Evolutionary conservation across 2,797 vertebrate genomes (phyloP), one percentile per base, ranked within the genome.

Genomic region (Sciurus vulgaris): DNA sequence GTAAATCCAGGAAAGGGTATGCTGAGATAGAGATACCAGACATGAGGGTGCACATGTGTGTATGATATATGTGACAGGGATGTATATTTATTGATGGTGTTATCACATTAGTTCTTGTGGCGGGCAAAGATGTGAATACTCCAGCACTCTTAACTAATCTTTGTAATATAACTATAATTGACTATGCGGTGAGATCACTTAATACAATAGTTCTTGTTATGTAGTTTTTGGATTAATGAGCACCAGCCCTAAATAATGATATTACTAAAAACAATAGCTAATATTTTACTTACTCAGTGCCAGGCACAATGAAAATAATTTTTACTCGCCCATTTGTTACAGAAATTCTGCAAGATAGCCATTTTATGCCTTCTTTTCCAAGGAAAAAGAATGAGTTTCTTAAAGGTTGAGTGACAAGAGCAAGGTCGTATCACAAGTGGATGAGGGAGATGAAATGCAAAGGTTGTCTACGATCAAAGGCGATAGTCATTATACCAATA

Each of bases 1-100:
- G 22, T 17, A 22, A 33, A n/a, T 20, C 2, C 35, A 69, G 30
- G 35, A 61, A 11, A 18, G 4, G 0, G 38, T 61, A 10, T 20
- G 11, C 54, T 51, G 61, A 24, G 56, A 12, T 6, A 7, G 6
- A 65, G 67, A 14, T 41, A 7, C 44, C 13, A 81, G 72, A 51
- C 11, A 12, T 33, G 41, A 13, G 17, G 24, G 7, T 59, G 9
- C 5, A 59, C 61, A 35, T 0, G 9, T 9, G 24, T 2, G 5
- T 20, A 15, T 38, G 41, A 7, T 28, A 10, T 15, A 4, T 9
- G 14, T 14, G 33, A 17, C 47, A 59, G 51, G 51, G 22, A 61
- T 1, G 1, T 30, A 33, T 9, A 6, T 33, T 79, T 77, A 51
- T 65, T 65, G 12, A 4, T 76, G 44, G 28, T 61, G 47, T 26